Evolutionary conservation across 2,888 invertebrate species (phyloP), one percentile per base, ranked within the genome.

Genomic region (Lithophane leautieri): DNA sequence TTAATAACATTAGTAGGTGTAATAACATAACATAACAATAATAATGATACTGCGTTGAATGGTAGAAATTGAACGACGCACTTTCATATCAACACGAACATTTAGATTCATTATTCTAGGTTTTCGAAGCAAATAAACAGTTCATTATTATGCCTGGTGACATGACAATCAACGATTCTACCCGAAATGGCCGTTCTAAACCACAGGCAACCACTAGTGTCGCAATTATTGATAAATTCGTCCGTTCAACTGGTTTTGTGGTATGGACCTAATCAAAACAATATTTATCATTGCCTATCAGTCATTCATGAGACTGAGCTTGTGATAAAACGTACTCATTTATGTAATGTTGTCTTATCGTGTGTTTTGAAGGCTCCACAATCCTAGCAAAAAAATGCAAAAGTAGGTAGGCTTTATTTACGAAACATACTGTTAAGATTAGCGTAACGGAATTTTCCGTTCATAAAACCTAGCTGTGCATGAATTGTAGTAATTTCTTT

Each of bases 281-380:
- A 73, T 61, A 73, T 76, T 81, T 82, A 79, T 86, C 76, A 58
- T 8, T n/a, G n/a, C 62, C 60, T 82, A 84, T 86, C 89, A 82
- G 82, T 81, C 65, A 81, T 85, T 85, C 75, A 79, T 78, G 67
- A 42, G 66, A 70, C 71, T 73, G 42, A 66, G 52, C 34, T 73
- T 6, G n/a, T 68, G 79, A 85, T 84, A 75, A 85, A 81, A 77
- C 50, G 76, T 68, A 80, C 66, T 63, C 69, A 76, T 81, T 81
- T 88, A 85, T 74, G 72, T 85, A 76, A 87, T 73, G 25, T 63
- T 69, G 61, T 65, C 73, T 84, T 81, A 81, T 86, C 73, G 12
- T 47, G 25, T 65, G 70, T 76, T 76, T 83, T 71, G 69, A 76
- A 69, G 56, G 70, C 40, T 67, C 67, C 66, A 42, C 58, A 58